Evolutionary conservation across 2,888 invertebrate genomes (phyloP), one percentile per base, ranked within the genome.

Genomic region (Sesia bembeciformis): DNA sequence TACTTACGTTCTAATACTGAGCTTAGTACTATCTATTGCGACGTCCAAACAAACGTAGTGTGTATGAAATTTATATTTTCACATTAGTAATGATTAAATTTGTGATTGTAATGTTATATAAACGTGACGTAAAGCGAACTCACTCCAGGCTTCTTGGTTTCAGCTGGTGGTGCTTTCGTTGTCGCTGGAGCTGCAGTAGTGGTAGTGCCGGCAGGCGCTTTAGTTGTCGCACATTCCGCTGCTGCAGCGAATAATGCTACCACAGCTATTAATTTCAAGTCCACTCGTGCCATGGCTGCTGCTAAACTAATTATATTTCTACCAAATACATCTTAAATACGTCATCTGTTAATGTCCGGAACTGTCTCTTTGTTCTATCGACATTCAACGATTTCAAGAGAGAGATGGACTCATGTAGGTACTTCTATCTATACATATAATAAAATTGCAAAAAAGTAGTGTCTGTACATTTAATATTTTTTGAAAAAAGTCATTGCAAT

Each of bases 201-300:
- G 8, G 64, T 52, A 8, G 58, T 54, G 40, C 54, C 51, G 4
- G 54, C 56, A 61, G 7, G 70, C 62, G 5, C 63, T 61, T 40
- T 59, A 58, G 56, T 68, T 63, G 39, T 65, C 61, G 64, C 61
- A 53, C 65, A 59, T 52, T 58, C 53, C 40, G 61, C 63, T 6
- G 61, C 55, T 52, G 56, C 57, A 39, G 57, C 57, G n/a, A 62
- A 51, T 39, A 58, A 50, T 8, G 56, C 39, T 39, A 67, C 52
- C 41, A 65, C 49, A 42, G 68, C 52, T 6, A 58, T 55, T 40
- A 67, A 42, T 51, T 60, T 60, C 39, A 67, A 57, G 55, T 40
- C 55, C 8, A 62, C 56, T 54, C 62, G 65, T 39, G 55, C 56
- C 73, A 72, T 74, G 49, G 40, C 60, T 62, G 49, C 43, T 39